phyloP scores from a whole-genome alignment of 2,888 invertebrate species.

The Nudaria mundana region DNA sequence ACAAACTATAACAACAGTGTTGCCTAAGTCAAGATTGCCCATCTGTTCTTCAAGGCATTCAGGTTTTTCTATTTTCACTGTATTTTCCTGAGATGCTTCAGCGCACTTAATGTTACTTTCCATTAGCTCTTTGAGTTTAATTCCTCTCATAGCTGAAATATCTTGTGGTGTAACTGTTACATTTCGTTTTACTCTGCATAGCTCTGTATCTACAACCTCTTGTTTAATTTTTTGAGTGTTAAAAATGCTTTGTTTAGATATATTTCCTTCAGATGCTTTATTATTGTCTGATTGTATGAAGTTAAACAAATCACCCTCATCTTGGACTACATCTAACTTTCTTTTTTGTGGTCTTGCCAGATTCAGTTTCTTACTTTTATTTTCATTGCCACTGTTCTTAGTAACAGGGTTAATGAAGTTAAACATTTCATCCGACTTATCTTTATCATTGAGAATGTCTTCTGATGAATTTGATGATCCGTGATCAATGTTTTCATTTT shows the following conservation, averaged over 20 bases:
- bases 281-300: conserved; percentile 52
- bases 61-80: conserved; percentile 51
- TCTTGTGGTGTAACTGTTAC: conserved; percentile 36
- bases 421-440: conserved; percentile 47
- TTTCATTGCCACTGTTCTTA: conserved; percentile 24
- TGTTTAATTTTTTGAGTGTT: conserved; percentile 18
- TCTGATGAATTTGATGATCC: conserved; percentile 7
- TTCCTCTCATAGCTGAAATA: conserved; percentile 55
- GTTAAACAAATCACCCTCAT: conserved; percentile 66
- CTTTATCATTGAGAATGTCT: conserved; percentile 7
- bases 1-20: conserved; percentile 55
- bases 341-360: conserved; percentile 58
- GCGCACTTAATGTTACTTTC: conserved; percentile 40
- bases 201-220: conserved; percentile 19
- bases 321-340: conserved; percentile 46
- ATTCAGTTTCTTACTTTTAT: conserved; percentile 50
- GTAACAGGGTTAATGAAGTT: conserved; percentile 51
- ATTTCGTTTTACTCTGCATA: conserved; percentile 12
- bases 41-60: conserved; percentile 59
- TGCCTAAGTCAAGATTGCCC: conserved; percentile 57
- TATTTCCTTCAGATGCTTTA: conserved; percentile 18
- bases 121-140: conserved; percentile 60
- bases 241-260: conserved; percentile 38
- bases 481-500: conserved; percentile 30
- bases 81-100: conserved; percentile 19